Evolutionary conservation across 2,113 vertebrate genomes (phyloP).

Genomic region (Hyaena hyaena): DNA sequence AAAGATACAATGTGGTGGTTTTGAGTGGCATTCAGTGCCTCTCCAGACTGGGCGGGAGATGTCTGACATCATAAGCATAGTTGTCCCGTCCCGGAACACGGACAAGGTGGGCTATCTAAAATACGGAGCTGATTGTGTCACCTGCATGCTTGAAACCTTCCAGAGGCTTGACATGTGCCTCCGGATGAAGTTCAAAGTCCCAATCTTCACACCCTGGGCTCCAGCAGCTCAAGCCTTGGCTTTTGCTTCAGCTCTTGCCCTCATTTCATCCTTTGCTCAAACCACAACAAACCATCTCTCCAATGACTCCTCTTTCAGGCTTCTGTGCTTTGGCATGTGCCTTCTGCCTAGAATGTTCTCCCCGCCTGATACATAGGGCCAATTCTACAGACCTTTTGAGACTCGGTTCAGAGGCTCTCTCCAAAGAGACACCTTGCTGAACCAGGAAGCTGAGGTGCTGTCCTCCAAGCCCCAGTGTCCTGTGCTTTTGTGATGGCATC

Average conservation of each 20-base stretch:
- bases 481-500: background rate
- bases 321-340: background rate
- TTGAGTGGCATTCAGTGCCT: background rate
- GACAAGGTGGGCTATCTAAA: background rate
- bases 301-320: background rate
- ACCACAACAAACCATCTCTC: background rate
- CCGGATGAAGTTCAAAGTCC: background rate
- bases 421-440: background rate
- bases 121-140: background rate
- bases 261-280: background rate
- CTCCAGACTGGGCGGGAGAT: background rate
- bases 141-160: background rate
- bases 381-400: background rate
- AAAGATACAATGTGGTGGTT: background rate
- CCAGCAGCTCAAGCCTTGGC: background rate
- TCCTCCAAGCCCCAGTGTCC: background rate
- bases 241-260: background rate
- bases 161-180: background rate
- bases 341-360: background rate
- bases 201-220: background rate
- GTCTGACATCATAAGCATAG: background rate
- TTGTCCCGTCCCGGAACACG: background rate
- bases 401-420: background rate
- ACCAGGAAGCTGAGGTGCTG: background rate
- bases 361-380: background rate